These are phyloP conservation scores for Drosophila rhopaloa DNA, from an alignment of 1,140 invertebrate species.

Conservation along the genomic window DNA sequence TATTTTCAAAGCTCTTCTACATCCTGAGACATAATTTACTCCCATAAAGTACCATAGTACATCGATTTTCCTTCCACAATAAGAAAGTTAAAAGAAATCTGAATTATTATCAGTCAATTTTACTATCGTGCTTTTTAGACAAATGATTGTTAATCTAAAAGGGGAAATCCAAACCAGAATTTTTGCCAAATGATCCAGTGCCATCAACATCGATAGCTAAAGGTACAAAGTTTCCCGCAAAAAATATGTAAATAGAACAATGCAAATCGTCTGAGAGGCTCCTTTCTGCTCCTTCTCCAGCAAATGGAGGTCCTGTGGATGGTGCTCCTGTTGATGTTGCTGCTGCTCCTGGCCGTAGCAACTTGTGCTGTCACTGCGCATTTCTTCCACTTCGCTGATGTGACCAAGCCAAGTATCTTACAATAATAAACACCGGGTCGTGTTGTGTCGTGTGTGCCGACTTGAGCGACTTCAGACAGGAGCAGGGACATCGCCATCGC, in stretches of 20 bases:
- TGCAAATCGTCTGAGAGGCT: slow-evolving; percentile 55
- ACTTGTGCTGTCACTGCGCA: slow-evolving; percentile 69
- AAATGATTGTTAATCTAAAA: not conserved
- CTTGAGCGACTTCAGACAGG: slow-evolving; percentile 53
- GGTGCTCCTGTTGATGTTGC: slow-evolving; percentile 1
- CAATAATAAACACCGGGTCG: slow-evolving; percentile 71
- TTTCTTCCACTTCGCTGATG: slow-evolving; percentile 75
- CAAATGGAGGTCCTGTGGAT: not conserved
- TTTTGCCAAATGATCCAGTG: not conserved
- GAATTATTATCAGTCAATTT: not conserved
- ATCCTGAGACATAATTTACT: too few relatives aligned
- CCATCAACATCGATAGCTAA: slow-evolving; percentile 32
- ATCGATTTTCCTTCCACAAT: too few relatives aligned
- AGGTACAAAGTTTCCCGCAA: not conserved
- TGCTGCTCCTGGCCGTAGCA: slow-evolving; percentile 20
- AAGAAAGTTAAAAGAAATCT: too few relatives aligned
- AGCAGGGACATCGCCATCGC: slow-evolving; percentile 20
- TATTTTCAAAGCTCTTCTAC: too few relatives aligned
- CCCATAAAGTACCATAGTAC: too few relatives aligned
- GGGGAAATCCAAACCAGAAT: not conserved
- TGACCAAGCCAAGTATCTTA: slow-evolving; percentile 67
- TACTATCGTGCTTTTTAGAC: not conserved
- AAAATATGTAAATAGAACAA: slow-evolving; percentile 77
- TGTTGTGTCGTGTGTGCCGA: slow-evolving; percentile 34
- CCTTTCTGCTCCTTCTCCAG: not conserved